Percentiles rank a stretch among this genome's conserved stretches.
These are phyloP conservation scores for Hippopotamus amphibius DNA, from an alignment of 2,113 vertebrate species.

Conservation along the genomic window DNA sequence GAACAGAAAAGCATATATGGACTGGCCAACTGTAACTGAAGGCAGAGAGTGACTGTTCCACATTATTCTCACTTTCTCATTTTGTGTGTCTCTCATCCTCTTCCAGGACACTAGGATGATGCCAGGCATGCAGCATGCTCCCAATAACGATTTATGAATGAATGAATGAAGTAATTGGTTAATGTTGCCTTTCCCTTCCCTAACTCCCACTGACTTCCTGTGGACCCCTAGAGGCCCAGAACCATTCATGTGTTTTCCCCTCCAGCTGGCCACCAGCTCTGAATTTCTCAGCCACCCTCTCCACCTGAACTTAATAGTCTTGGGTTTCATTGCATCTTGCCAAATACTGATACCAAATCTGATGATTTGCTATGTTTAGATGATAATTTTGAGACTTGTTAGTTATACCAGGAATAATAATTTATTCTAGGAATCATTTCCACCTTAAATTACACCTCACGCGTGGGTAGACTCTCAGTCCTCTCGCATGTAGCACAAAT, in stretches of 20 bases:
- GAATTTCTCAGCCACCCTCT: neutral
- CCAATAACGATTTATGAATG: neutral
- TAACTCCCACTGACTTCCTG: neutral
- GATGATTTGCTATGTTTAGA: neutral
- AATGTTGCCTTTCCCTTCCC: neutral
- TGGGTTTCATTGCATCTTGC: neutral
- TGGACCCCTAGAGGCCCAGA: neutral
- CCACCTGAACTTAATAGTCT: neutral
- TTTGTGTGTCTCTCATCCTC: neutral
- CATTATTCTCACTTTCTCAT: neutral
- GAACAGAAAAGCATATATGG: neutral
- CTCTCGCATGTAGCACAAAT: neutral
- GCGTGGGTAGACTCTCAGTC: neutral
- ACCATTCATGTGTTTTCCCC: neutral
- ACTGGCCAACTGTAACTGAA: neutral
- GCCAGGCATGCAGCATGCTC: neutral
- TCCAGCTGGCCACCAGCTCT: neutral
- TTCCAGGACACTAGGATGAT: neutral
- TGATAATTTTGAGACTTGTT: neutral
- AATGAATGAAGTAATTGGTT: neutral
- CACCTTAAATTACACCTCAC: neutral
- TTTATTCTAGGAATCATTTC: neutral
- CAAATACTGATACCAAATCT: neutral
- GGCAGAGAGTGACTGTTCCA: neutral
- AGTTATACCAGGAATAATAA: constrained; percentile 19